Percentiles rank a stretch among this genome's conserved stretches.
phyloP scores from a whole-genome alignment of 1,140 invertebrate genomes.

The Phymastichus coffea region DNA sequence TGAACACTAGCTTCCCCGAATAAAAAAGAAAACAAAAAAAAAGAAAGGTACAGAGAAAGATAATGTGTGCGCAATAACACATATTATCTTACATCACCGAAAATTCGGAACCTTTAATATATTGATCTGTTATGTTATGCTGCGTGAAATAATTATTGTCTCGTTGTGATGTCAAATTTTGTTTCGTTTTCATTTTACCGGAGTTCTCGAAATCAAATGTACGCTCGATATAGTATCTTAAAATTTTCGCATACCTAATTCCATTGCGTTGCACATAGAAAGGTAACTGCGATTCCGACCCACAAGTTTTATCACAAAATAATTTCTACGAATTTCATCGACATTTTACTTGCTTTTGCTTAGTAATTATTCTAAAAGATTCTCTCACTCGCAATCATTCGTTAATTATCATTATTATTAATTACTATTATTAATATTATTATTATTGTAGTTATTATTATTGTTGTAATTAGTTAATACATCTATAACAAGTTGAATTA shows the following conservation, averaged over 20 bases:
- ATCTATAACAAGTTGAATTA: constrained; percentile 2
- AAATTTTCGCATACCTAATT: too few relatives aligned
- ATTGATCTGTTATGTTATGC: not conserved
- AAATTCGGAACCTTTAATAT: not conserved
- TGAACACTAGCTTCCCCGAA: not conserved
- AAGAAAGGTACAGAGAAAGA: not conserved
- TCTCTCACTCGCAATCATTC: not conserved
- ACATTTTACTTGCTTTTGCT: not conserved
- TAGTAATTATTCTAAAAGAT: not conserved
- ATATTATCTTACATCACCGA: not conserved
- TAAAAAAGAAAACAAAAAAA: not conserved
- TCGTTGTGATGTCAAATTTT: not conserved
- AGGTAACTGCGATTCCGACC: constrained; percentile 6
- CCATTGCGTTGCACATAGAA: not conserved
- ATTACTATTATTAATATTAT: too few relatives aligned
- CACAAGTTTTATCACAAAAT: constrained; percentile 24
- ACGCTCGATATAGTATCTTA: not conserved
- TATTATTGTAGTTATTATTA: too few relatives aligned
- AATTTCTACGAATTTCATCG: constrained; percentile 18
- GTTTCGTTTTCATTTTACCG: constrained; percentile 6
- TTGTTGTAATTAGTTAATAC: too few relatives aligned
- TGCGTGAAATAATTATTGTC: constrained; percentile 22
- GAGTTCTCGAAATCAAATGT: not conserved
- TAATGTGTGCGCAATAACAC: not conserved
- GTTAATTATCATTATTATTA: not conserved